Base-by-base conservation (phyloP, 2,113 vertebrate species). In the Carollia perspicillata region DNA sequence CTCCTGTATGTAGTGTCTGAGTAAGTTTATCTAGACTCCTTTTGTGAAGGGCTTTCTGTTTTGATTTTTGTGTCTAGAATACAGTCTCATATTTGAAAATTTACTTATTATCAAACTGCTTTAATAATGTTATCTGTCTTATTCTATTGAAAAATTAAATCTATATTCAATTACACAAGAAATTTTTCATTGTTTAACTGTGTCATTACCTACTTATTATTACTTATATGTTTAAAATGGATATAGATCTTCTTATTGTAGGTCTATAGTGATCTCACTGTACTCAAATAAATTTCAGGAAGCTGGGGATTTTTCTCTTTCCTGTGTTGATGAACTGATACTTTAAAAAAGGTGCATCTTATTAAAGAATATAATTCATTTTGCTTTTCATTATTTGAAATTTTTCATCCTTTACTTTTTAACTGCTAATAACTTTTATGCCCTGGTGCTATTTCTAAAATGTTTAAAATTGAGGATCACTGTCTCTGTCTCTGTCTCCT, bases 151-250 rank as follows among this genome's bases (percentile, higher is more conserved):
- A 95, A 95, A 94, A 53, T 22, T 85, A 95, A 65, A 97, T 97
- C 58, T 60, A 87, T 97, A 97, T 86, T 75, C 95, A 93, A 94
- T 95, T 89, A 90, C 12, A 58, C 42, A 20, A 69, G 35, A n/a
- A 87, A 96, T 95, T 97, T 85, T 96, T 97, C 83, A 96, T 83
- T 55, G 89, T 89, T 97, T 90, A 97, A 89, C 3, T 71, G 26
- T 88, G 63, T 96, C 93, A 92, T 91, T 96, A 94, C 11, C 49
- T 95, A 93, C 40, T 97, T 96, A 11, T 93, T 87, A 95, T 53
- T 87, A 97, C 91, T 79, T 95, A 90, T 37, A 18, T n/a, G n/a
- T 63, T 90, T 91, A 23, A 92, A 97, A 97, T 96, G 94, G 95
- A 75, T 97, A 97, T 84, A 28, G 58, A 98, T 96, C 17, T 93